Conservation (phyloP, 2,797 vertebrate genomes). For the Okamejei kenojei region DNA sequence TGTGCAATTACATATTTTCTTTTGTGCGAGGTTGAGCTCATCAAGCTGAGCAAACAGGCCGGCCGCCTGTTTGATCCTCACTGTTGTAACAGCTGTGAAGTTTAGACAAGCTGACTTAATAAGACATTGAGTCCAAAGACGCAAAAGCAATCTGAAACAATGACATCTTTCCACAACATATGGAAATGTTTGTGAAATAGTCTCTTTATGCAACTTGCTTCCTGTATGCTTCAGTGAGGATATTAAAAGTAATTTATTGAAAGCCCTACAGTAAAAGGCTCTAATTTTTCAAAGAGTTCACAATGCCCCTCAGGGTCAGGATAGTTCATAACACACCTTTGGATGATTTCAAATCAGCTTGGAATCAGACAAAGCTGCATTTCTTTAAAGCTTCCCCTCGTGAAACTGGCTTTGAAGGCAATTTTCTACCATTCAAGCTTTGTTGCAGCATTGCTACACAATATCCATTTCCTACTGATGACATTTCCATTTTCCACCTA, state of each 20-base stretch:
- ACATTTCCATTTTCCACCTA: constrained; percentile 30
- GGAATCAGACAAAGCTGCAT: constrained; percentile 34
- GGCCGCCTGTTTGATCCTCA: constrained; percentile 27
- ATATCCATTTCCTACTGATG: constrained; percentile 37
- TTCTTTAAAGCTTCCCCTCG: constrained; percentile 35
- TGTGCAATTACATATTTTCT: constrained; percentile 38
- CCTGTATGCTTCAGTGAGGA: constrained; percentile 37
- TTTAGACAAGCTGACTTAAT: constrained; percentile 38
- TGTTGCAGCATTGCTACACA: background rate
- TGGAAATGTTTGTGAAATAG: constrained; percentile 38
- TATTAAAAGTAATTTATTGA: constrained; percentile 38
- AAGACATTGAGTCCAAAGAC: constrained; percentile 37
- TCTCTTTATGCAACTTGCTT: constrained; percentile 31
- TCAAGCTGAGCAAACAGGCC: constrained; percentile 37
- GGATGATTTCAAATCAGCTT: constrained; percentile 22
- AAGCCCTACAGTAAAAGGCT: constrained; percentile 36
- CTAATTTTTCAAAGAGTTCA: constrained; percentile 36
- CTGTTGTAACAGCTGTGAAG: constrained; percentile 38
- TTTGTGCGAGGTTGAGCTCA: constrained; percentile 30
- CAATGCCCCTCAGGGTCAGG: constrained; percentile 35
- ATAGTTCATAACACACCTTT: constrained; percentile 33
- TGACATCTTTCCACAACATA: constrained; percentile 36
- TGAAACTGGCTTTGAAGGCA: constrained; percentile 30
- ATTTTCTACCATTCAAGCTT: constrained; percentile 32
- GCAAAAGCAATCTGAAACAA: constrained; percentile 38